Conservation (phyloP, 1,140 invertebrate genomes). For the Pollicipes pollicipes region DNA sequence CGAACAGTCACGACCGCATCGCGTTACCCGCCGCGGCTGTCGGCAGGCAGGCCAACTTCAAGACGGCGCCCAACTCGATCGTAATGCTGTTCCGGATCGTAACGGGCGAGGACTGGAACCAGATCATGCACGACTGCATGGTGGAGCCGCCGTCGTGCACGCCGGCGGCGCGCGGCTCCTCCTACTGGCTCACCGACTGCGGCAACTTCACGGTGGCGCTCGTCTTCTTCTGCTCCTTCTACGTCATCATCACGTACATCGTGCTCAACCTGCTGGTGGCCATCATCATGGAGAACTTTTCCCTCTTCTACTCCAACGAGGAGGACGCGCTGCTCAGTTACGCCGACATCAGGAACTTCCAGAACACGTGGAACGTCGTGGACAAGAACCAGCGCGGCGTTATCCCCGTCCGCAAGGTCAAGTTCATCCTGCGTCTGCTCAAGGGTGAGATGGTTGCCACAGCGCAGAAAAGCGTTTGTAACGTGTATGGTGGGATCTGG, state of each 20-base stretch:
- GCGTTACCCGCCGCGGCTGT: no score
- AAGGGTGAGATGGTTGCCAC: conserved; percentile 50
- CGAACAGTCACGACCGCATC: no score
- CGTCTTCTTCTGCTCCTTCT: conserved; percentile 98
- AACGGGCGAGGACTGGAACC: conserved; percentile 99
- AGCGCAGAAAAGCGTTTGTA: no score
- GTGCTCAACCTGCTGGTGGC: conserved; percentile 97
- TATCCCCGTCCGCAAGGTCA: conserved; percentile 76
- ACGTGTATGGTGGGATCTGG: no score
- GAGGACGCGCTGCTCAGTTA: conserved; percentile 89
- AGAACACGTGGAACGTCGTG: conserved; percentile 98
- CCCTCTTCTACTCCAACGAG: conserved; percentile 98
- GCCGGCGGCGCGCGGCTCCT: conserved; percentile 29
- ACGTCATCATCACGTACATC: conserved; percentile 99
- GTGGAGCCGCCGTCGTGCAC: conserved; percentile 92
- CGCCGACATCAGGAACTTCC: conserved; percentile 93
- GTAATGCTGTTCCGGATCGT: conserved; percentile 97
- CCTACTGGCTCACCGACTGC: conserved; percentile 99
- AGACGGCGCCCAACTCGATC: conserved; percentile 87
- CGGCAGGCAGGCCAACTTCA: conserved; percentile 89
- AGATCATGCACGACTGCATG: conserved; percentile 99
- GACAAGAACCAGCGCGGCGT: conserved; percentile 94
- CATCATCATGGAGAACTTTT: conserved; percentile 99
- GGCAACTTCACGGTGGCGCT: conserved; percentile 89
- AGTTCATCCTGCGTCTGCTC: conserved; percentile 67